Evolutionary conservation across 2,113 vertebrate genomes (phyloP).

Genomic region (Xiphias gladius): DNA sequence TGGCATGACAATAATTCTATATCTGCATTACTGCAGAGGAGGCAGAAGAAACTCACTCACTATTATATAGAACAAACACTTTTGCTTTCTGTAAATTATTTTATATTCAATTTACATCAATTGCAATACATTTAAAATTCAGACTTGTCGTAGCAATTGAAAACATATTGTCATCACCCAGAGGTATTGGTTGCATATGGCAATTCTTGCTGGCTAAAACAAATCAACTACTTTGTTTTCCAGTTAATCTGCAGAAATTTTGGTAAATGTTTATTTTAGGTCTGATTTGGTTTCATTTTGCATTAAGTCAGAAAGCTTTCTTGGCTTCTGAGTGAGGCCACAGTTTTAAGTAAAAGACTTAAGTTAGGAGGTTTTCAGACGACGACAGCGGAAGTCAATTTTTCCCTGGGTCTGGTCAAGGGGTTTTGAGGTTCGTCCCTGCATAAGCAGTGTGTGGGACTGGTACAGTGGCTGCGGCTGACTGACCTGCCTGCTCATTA

Average conservation of each 20-base stretch:
- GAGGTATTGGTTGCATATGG: background rate
- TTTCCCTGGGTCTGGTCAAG: slow-evolving; percentile 34
- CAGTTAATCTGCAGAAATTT: background rate
- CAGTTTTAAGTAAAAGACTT: background rate
- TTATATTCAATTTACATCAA: background rate
- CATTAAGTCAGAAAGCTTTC: background rate
- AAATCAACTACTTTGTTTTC: background rate
- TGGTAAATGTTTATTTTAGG: background rate
- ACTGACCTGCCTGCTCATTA: slow-evolving; percentile 90
- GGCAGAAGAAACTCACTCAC: too few species aligned
- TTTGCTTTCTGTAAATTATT: too few species aligned
- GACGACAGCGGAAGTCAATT: slow-evolving; percentile 10
- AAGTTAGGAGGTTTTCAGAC: slow-evolving; percentile 28
- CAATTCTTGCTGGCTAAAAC: background rate
- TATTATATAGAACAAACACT: too few species aligned
- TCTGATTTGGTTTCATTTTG: background rate
- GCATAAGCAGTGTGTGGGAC: slow-evolving; percentile 75
- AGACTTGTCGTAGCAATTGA: background rate
- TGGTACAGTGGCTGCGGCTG: slow-evolving; percentile 82
- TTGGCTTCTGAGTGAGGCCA: background rate
- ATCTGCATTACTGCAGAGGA: too few species aligned
- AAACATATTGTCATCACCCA: background rate
- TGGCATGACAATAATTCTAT: too few species aligned
- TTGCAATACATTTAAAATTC: background rate
- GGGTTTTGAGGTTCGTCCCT: slow-evolving; percentile 53